These are phyloP conservation scores for Colossoma macropomum DNA, from an alignment of 2,113 vertebrate species.

Conservation along the genomic window DNA sequence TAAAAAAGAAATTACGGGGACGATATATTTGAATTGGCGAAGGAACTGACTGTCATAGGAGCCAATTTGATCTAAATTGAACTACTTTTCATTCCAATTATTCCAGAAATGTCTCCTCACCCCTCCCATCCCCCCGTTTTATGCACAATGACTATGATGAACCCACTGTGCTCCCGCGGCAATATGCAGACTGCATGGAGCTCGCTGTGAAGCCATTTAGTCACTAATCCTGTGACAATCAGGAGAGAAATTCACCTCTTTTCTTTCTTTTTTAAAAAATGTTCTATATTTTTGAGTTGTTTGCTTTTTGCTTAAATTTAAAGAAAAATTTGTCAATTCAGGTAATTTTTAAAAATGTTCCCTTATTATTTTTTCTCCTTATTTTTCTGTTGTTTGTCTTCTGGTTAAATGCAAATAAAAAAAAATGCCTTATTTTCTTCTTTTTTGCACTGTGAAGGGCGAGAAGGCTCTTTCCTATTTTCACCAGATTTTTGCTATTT, in stretches of 20 bases:
- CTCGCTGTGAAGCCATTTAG: slow-evolving; percentile 38
- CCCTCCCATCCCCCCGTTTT: slow-evolving; percentile 21
- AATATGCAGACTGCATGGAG: slow-evolving; percentile 8
- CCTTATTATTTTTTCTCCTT: neutral
- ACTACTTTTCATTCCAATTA: slow-evolving; percentile 65
- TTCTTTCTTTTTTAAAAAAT: neutral
- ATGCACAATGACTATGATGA: slow-evolving; percentile 44
- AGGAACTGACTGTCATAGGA: slow-evolving; percentile 60
- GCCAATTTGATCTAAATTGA: slow-evolving; percentile 65
- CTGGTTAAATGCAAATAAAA: neutral
- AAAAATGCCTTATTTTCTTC: slow-evolving; percentile 16
- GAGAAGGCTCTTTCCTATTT: neutral
- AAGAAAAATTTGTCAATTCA: neutral
- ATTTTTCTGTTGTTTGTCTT: neutral
- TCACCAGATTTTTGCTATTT: neutral
- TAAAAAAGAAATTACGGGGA: slow-evolving; percentile 51
- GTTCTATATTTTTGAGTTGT: neutral
- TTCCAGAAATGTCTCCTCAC: slow-evolving; percentile 51
- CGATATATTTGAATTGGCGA: slow-evolving; percentile 62
- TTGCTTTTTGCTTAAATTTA: slow-evolving; percentile 8
- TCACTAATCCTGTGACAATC: slow-evolving; percentile 39
- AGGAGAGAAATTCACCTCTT: slow-evolving; percentile 19
- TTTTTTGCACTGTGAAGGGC: neutral
- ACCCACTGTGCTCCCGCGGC: slow-evolving; percentile 8
- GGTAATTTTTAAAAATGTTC: neutral